A percentile compares a stretch with the other conserved stretches of the same genome.
Evolutionary conservation across 2,888 invertebrate species (phyloP).

Genomic region (Anoplius nigerrimus): DNA sequence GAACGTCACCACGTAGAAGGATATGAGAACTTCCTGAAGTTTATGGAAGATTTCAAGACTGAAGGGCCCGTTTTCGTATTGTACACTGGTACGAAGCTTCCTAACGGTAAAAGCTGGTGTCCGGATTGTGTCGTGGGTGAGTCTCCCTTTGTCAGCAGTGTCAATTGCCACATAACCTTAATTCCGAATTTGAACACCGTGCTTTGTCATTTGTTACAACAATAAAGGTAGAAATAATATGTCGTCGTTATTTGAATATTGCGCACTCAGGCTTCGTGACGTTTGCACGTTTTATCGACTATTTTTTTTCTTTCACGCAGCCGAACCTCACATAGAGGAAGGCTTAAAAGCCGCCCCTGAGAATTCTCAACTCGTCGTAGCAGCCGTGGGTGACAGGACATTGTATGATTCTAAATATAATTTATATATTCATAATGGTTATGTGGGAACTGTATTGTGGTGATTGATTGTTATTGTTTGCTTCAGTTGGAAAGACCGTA

Average conservation of each 20-base stretch:
- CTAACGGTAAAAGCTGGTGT: constrained; percentile 89
- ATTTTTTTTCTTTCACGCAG: constrained; percentile 79
- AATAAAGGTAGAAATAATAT: no score
- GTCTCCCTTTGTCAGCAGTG: constrained; percentile 34
- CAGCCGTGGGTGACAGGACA: constrained; percentile 85
- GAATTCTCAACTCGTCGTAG: constrained; percentile 83
- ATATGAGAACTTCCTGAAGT: constrained; percentile 80
- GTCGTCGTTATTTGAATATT: no score
- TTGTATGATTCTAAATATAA: constrained; percentile 78
- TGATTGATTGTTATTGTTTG: not conserved
- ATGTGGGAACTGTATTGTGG: not conserved
- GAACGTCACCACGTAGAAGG: constrained; percentile 77
- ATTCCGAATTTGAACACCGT: not conserved
- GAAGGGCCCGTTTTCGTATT: constrained; percentile 77
- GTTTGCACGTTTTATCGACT: not conserved
- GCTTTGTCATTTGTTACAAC: no score
- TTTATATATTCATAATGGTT: not conserved
- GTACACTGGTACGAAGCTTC: constrained; percentile 81
- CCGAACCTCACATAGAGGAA: constrained; percentile 85
- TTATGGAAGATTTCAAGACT: constrained; percentile 76
- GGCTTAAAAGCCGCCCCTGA: constrained; percentile 80
- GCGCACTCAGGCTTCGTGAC: not conserved
- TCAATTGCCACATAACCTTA: constrained; percentile 36
- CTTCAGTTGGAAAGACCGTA: constrained; percentile 88
- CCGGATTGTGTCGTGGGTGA: constrained; percentile 90